Percentiles rank a stretch among this genome's conserved stretches.
These are phyloP conservation scores for Allenopithecus nigroviridis DNA, from an alignment of 2,797 vertebrate species.

Conservation along the genomic window DNA sequence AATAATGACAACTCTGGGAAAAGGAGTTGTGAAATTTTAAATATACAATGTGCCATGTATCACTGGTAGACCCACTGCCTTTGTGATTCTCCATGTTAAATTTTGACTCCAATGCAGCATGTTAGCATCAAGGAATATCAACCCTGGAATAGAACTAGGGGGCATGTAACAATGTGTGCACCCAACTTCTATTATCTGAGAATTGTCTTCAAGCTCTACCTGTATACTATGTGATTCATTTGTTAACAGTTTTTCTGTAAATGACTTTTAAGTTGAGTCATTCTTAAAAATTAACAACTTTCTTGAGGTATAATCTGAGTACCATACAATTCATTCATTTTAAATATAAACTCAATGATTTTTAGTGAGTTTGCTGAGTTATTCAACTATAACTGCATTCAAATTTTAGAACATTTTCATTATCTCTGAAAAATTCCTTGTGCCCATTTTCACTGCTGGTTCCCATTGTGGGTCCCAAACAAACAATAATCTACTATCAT, in stretches of 20 bases:
- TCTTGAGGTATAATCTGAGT: background rate
- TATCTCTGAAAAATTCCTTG: background rate
- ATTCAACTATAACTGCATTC: background rate
- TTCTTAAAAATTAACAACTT: background rate
- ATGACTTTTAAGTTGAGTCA: background rate
- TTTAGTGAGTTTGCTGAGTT: background rate
- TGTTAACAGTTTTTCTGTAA: background rate
- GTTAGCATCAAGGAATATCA: background rate
- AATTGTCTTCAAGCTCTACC: background rate
- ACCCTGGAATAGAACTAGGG: background rate
- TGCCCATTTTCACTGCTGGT: background rate
- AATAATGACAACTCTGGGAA: background rate
- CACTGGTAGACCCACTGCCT: background rate
- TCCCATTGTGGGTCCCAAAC: background rate
- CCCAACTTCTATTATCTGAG: background rate
- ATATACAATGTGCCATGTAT: background rate
- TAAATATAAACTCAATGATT: background rate
- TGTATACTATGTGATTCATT: background rate
- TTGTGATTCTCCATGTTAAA: background rate
- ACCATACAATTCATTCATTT: background rate
- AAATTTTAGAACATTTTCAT: background rate
- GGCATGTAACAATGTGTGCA: background rate
- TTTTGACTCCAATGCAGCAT: background rate
- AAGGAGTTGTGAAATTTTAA: background rate
- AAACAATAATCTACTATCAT: background rate